Percentiles rank a stretch among this genome's conserved stretches.
Conservation (phyloP, 1,140 invertebrate species). For the Acarapis woodi region DNA sequence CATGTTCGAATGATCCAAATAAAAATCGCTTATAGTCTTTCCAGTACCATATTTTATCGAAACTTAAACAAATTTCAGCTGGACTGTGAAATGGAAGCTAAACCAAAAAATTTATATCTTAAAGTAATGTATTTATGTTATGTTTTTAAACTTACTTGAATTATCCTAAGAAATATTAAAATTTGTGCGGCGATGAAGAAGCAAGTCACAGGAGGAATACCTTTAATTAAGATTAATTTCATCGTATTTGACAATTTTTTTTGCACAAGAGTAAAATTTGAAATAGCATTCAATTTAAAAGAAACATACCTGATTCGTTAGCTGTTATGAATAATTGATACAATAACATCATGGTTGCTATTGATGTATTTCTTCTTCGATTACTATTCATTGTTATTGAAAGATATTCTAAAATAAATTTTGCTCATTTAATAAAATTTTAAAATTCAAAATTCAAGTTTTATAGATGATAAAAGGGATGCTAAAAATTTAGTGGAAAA, state of each 20-base stretch:
- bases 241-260: too few relatives aligned
- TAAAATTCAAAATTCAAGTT: too few relatives aligned
- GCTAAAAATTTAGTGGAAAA: too few relatives aligned
- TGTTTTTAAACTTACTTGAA: slow-evolving; percentile 5
- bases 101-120: slow-evolving; percentile 14
- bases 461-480: too few relatives aligned
- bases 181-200: slow-evolving; percentile 19
- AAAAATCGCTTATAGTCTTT: slow-evolving; percentile 27
- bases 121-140: neutral
- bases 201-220: slow-evolving; percentile 31
- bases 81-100: slow-evolving; percentile 16
- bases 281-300: slow-evolving; percentile 32
- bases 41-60: slow-evolving; percentile 22
- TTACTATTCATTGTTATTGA: too few relatives aligned
- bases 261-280: too few relatives aligned
- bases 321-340: neutral
- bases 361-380: too few relatives aligned
- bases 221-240: too few relatives aligned
- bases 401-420: too few relatives aligned
- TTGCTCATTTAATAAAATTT: too few relatives aligned
- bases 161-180: slow-evolving; percentile 16
- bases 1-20: slow-evolving; percentile 31
- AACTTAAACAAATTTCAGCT: slow-evolving; percentile 30
- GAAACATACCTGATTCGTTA: slow-evolving; percentile 21
- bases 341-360: neutral